Conservation (phyloP, 1,140 invertebrate genomes). For the Drosophila kurseongensis region DNA sequence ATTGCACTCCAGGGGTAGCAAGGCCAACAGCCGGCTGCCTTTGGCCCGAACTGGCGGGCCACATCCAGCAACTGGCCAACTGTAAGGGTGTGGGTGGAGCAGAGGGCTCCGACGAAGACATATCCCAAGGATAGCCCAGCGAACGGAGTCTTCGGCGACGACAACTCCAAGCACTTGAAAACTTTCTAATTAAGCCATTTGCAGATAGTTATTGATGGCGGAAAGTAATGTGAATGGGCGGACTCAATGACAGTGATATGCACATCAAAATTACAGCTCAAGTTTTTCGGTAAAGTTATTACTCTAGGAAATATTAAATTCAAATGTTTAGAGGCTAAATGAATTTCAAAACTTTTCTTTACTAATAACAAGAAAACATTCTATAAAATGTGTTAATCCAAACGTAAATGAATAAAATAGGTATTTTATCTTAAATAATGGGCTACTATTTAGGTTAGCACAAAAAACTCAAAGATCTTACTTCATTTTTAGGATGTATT, state of each 20-base stretch:
- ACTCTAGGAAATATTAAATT: neutral
- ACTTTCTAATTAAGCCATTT: constrained; percentile 77
- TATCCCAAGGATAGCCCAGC: constrained; percentile 4
- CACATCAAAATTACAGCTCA: constrained; percentile 6
- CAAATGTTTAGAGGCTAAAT: too few species aligned
- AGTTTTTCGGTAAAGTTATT: neutral
- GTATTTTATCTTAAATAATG: too few species aligned
- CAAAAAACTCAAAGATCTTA: too few species aligned
- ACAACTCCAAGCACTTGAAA: constrained; percentile 57
- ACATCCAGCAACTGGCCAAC: constrained; percentile 18
- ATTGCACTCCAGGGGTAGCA: constrained; percentile 58
- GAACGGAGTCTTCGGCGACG: constrained; percentile 27
- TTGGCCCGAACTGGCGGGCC: constrained; percentile 5
- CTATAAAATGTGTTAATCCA: too few species aligned
- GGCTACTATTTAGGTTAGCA: too few species aligned
- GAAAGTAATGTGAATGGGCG: constrained; percentile 29
- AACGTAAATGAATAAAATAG: too few species aligned
- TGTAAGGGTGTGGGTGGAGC: constrained; percentile 19
- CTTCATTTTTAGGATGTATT: too few species aligned
- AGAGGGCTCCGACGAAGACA: constrained; percentile 3
- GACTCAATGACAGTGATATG: constrained; percentile 15
- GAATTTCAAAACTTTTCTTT: too few species aligned
- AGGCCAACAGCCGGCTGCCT: constrained; percentile 27
- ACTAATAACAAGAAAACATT: too few species aligned
- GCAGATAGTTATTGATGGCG: constrained; percentile 37